Evolutionary conservation across 1,140 invertebrate genomes (phyloP).

Genomic region (Gyrodactylus bullatarudis): DNA sequence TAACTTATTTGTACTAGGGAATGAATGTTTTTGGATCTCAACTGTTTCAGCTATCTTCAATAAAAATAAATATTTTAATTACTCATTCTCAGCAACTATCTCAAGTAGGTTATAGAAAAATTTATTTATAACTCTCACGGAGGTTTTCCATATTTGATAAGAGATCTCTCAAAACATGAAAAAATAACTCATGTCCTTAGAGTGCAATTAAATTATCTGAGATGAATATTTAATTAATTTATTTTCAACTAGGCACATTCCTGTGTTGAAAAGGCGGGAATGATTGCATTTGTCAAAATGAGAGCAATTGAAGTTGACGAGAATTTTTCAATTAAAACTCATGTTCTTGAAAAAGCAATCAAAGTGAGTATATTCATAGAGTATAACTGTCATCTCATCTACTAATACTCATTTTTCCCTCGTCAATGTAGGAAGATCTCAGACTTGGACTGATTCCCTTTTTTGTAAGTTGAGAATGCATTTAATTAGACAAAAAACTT

Average conservation of each 20-base stretch:
- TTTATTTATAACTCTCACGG: too few species aligned
- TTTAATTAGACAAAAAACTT: neutral
- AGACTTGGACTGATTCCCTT: constrained; percentile 69
- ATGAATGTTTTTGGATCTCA: too few species aligned
- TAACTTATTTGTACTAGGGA: too few species aligned
- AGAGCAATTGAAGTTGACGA: constrained; percentile 52
- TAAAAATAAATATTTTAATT: too few species aligned
- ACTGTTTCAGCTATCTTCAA: too few species aligned
- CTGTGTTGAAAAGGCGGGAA: constrained; percentile 94
- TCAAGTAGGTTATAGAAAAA: too few species aligned
- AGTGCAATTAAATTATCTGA: too few species aligned
- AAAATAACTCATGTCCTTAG: too few species aligned
- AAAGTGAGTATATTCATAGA: neutral
- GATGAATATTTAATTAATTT: too few species aligned
- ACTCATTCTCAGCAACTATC: too few species aligned
- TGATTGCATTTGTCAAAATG: constrained; percentile 88
- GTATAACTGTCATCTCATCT: neutral
- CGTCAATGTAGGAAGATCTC: constrained; percentile 47
- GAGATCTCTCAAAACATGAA: too few species aligned
- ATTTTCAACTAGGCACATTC: constrained; percentile 52
- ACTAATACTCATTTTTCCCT: neutral
- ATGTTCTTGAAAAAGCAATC: constrained; percentile 5
- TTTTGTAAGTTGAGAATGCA: constrained; percentile 35
- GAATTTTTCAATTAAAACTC: neutral
- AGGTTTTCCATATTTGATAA: too few species aligned